Evolutionary conservation across 2,113 vertebrate genomes (phyloP), one percentile per base, ranked within the genome.

Genomic region (Tachuris rubrigastra): DNA sequence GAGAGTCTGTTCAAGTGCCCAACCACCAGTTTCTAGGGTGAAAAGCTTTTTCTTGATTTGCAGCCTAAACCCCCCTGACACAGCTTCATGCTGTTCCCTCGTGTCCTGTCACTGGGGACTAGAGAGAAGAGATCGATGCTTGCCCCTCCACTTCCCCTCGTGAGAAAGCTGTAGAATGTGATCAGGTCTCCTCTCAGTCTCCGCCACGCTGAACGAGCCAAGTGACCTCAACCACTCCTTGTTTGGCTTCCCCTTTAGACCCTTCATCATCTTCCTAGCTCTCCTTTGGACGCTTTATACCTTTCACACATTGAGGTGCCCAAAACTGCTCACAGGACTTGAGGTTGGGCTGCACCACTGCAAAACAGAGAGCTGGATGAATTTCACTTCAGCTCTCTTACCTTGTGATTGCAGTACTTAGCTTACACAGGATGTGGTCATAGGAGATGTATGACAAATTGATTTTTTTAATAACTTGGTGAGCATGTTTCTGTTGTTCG

Each of bases 161-260:
- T 1, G 4, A 53, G 62, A 28, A 39, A 46, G 13, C 12, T 60
- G 28, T 4, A 74, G 50, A 10, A 46, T 12, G 33, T 30, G n/a
- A 0, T 75, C 53, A 53, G n/a, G 0, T 60, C 12, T 68, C 16
- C 14, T 24, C 46, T 75, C 24, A 35, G 46, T 24, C 24, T 75
- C 30, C 33, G 55, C 28, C 39, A 60, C 28, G 46, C 46, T 46
- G 46, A 41, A 21, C 28, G 35, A 9, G 6, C 28, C 39, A 35
- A 60, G 47, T 76, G 55, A 31, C 30, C 24, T 69, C 55, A 69
- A 8, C 14, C 3, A 1, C 4, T 60, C 20, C 30, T 75, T 21
- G 4, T 10, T 7, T 0, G 0, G 30, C 17, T 35, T 75, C 17
- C 20, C 21, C 25, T 55, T 17, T 41, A 41, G 47, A 41, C 6